Conservation (phyloP, 2,797 vertebrate species). For the Lutjanus argentimaculatus region DNA sequence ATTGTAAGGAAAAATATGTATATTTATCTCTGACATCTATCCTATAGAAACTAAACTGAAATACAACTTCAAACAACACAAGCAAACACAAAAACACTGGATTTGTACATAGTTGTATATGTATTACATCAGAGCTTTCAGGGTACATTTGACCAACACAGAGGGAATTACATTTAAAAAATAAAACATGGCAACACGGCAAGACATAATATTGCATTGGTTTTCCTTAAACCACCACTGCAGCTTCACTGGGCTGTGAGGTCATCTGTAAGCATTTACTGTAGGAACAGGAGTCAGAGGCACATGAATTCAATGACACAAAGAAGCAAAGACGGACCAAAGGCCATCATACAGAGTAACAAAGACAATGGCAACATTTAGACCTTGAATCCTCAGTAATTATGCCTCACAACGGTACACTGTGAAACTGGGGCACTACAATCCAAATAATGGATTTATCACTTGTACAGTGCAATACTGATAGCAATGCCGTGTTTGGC, state of each 20-base stretch:
- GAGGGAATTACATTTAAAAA: conserved; percentile 32
- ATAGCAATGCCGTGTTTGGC: conserved; percentile 26
- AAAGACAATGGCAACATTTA: conserved; percentile 2
- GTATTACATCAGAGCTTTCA: conserved; percentile 55
- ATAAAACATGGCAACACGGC: conserved; percentile 23
- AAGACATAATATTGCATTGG: conserved; percentile 29
- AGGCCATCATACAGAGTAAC: conserved; percentile 8
- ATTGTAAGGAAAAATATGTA: background rate
- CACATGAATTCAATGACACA: conserved; percentile 30
- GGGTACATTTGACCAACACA: conserved; percentile 41
- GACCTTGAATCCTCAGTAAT: conserved; percentile 7
- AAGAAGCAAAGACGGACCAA: conserved; percentile 13
- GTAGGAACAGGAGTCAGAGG: conserved; percentile 30
- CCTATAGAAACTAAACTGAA: background rate
- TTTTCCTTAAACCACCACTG: background rate
- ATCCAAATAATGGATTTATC: conserved; percentile 28
- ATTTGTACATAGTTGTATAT: conserved; percentile 35
- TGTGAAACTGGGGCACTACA: background rate
- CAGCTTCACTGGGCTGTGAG: conserved; percentile 3
- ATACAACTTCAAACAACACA: background rate
- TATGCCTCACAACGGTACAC: conserved; percentile 15
- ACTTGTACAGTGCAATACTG: conserved; percentile 20
- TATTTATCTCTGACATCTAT: background rate
- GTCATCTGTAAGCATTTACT: conserved; percentile 2
- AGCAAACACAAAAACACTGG: background rate